phyloP scores from a whole-genome alignment of 2,888 invertebrate genomes.

The Therioaphis trifolii region DNA sequence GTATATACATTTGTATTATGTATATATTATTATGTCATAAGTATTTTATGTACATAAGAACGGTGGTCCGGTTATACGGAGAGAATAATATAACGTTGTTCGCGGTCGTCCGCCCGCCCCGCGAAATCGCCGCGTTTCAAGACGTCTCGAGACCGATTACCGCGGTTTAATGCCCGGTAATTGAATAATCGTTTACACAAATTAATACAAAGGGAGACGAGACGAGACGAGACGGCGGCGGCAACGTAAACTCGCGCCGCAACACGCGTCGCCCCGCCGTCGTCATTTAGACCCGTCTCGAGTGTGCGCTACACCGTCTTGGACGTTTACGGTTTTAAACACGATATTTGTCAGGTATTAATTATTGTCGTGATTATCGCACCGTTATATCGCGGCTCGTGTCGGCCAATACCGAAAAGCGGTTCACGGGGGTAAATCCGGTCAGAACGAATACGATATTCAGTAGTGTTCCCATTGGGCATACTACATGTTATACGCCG shows the following conservation, averaged over 20 bases:
- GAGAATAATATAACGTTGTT: not conserved
- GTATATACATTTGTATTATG: too few relatives aligned
- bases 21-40: too few relatives aligned
- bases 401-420: too few relatives aligned
- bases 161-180: constrained; percentile 52
- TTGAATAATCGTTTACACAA: constrained; percentile 57
- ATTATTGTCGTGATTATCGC: too few relatives aligned
- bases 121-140: constrained; percentile 24
- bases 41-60: not conserved
- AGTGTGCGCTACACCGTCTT: too few relatives aligned
- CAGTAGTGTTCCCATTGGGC: too few relatives aligned
- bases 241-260: not conserved
- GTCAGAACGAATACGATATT: too few relatives aligned
- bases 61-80: not conserved
- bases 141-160: constrained; percentile 51
- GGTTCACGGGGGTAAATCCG: too few relatives aligned
- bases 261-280: not conserved
- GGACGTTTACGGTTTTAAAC: too few relatives aligned
- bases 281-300: not conserved
- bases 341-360: too few relatives aligned
- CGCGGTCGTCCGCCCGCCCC: not conserved
- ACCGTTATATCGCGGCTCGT: too few relatives aligned
- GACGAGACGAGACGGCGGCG: not conserved
- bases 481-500: too few relatives aligned
- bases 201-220: constrained; percentile 14